Conservation (phyloP, 2,113 vertebrate species). For the Podiceps cristatus region DNA sequence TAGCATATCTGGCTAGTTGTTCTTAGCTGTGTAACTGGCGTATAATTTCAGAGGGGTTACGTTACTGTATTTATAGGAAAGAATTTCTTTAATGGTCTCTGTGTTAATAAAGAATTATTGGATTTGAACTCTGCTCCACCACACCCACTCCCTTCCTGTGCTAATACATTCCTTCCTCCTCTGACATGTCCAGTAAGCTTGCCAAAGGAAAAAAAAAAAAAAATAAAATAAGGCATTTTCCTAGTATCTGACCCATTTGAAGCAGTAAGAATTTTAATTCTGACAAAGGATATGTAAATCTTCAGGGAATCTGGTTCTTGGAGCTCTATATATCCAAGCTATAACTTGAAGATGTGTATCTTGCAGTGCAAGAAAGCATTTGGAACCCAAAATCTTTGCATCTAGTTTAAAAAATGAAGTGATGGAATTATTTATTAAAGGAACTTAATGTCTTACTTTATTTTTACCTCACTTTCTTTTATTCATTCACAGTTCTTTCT, state of each 20-base stretch:
- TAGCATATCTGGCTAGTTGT: not conserved
- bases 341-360: not conserved
- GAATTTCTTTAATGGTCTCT: not conserved
- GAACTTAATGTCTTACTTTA: not conserved
- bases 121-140: not conserved
- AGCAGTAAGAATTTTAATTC: not conserved
- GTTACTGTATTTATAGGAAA: not conserved
- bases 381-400: not conserved
- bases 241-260: not conserved
- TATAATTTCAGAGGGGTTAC: not conserved
- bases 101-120: not conserved
- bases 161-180: conserved; percentile 21
- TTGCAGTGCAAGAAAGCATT: not conserved
- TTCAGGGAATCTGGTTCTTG: not conserved
- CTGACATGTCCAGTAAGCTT: not conserved
- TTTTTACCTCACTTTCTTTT: not conserved
- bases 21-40: not conserved
- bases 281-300: not conserved
- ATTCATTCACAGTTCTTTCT: not conserved
- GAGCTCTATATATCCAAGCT: not conserved
- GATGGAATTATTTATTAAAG: not conserved
- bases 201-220: not conserved
- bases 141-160: not conserved
- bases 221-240: not conserved
- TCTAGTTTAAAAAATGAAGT: not conserved